A percentile compares a stretch with the other conserved stretches of the same genome.
These are phyloP conservation scores for Harpagifer antarcticus DNA, from an alignment of 2,797 vertebrate genomes.

Conservation along the genomic window DNA sequence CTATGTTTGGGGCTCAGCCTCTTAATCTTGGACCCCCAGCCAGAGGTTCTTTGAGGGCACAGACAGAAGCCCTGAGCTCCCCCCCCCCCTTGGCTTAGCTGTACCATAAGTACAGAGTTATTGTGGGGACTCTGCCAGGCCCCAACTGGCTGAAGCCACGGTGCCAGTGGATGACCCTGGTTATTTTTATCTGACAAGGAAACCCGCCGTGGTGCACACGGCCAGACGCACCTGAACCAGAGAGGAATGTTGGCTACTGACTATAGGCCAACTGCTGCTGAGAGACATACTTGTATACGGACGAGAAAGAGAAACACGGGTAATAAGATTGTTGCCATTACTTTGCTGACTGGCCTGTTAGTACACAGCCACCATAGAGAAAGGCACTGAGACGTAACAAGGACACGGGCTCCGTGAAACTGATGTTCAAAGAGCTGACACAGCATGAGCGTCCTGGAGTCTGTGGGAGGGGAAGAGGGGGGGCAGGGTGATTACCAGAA, in stretches of 20 bases:
- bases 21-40: slow-evolving; percentile 74
- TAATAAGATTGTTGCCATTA: slow-evolving; percentile 57
- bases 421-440: slow-evolving; percentile 85
- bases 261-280: slow-evolving; percentile 67
- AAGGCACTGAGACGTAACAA: slow-evolving; percentile 56
- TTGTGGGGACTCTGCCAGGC: slow-evolving; percentile 78
- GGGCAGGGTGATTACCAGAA: slow-evolving; percentile 84
- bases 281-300: slow-evolving; percentile 44
- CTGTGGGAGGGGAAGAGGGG: slow-evolving; percentile 46
- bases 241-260: slow-evolving; percentile 66
- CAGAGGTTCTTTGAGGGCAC: slow-evolving; percentile 82
- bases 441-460: slow-evolving; percentile 83
- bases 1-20: slow-evolving; percentile 76
- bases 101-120: slow-evolving; percentile 79
- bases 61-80: slow-evolving; percentile 56
- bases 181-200: slow-evolving; percentile 87
- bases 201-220: slow-evolving; percentile 72
- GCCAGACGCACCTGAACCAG: slow-evolving; percentile 70
- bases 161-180: slow-evolving; percentile 81
- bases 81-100: slow-evolving; percentile 62
- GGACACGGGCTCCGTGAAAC: slow-evolving; percentile 66
- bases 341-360: slow-evolving; percentile 34
- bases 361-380: slow-evolving; percentile 37
- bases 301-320: slow-evolving; percentile 51
- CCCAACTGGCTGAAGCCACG: slow-evolving; percentile 57